Conservation (phyloP, 1,140 invertebrate genomes). For the Pinna nobilis region DNA sequence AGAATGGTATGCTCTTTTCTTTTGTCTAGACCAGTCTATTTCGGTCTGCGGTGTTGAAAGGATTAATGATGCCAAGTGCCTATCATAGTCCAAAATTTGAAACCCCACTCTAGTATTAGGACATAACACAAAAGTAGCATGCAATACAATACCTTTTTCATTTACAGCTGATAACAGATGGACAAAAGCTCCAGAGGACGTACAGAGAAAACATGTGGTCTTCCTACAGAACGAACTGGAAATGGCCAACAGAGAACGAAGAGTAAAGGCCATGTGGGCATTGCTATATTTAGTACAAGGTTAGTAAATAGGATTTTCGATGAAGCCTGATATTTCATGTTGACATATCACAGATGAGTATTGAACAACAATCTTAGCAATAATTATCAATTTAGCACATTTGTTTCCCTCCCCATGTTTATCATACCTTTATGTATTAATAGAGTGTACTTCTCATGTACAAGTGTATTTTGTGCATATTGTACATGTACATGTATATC, state of each 20-base stretch:
- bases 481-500: no score
- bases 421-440: no score
- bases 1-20: not conserved
- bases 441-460: no score
- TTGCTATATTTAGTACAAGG: slow-evolving; percentile 92
- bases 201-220: slow-evolving; percentile 72
- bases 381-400: no score
- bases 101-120: not conserved
- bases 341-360: no score
- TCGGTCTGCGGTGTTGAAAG: no score
- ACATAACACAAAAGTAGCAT: no score
- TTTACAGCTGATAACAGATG: slow-evolving; percentile 59
- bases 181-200: slow-evolving; percentile 48
- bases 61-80: not conserved
- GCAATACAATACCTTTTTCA: not conserved
- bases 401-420: no score
- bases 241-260: slow-evolving; percentile 84
- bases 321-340: not conserved
- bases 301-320: slow-evolving; percentile 46
- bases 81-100: not conserved
- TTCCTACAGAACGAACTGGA: slow-evolving; percentile 93
- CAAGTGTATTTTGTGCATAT: no score
- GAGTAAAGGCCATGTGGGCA: slow-evolving; percentile 90
- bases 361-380: no score
- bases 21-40: no score